phyloP scores from a whole-genome alignment of 2,888 invertebrate genomes.

The Encarsia formosa region DNA sequence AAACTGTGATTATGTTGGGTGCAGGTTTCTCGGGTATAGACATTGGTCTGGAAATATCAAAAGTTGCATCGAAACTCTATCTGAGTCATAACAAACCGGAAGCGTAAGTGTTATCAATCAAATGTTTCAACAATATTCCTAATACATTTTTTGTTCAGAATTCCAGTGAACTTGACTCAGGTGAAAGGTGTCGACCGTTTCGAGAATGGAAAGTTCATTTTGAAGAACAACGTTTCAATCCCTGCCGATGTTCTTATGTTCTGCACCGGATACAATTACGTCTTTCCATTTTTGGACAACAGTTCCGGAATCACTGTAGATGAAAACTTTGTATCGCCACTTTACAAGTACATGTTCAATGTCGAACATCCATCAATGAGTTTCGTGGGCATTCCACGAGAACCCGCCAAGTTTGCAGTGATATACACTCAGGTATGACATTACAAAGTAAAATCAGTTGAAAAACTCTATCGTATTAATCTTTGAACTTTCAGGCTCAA shows the following conservation, averaged over 20 bases:
- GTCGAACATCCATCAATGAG: constrained; percentile 4
- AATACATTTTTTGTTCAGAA: background rate
- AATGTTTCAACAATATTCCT: background rate
- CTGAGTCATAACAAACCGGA: constrained; percentile 8
- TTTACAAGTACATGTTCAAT: constrained; percentile 7
- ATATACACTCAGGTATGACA: constrained; percentile 70
- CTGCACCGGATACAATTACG: constrained; percentile 5
- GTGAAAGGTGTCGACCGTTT: background rate
- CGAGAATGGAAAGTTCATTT: background rate
- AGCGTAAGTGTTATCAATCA: constrained; percentile 51
- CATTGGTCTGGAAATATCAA: constrained; percentile 3
- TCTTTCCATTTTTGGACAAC: constrained; percentile 3
- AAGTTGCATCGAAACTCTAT: background rate
- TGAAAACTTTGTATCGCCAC: constrained; percentile 2
- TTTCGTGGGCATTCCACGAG: constrained; percentile 48
- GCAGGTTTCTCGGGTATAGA: constrained; percentile 6
- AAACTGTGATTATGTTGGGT: constrained; percentile 3
- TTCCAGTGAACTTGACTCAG: background rate
- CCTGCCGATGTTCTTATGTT: constrained; percentile 3
- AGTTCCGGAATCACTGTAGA: background rate
- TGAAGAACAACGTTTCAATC: background rate
- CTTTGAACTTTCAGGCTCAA: constrained; percentile 58
- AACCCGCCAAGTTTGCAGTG: constrained; percentile 65
- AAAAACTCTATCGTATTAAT: no score
- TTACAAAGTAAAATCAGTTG: background rate